Evolutionary conservation across 2,888 invertebrate species (phyloP).

Genomic region (Odontomyia ornata): DNA sequence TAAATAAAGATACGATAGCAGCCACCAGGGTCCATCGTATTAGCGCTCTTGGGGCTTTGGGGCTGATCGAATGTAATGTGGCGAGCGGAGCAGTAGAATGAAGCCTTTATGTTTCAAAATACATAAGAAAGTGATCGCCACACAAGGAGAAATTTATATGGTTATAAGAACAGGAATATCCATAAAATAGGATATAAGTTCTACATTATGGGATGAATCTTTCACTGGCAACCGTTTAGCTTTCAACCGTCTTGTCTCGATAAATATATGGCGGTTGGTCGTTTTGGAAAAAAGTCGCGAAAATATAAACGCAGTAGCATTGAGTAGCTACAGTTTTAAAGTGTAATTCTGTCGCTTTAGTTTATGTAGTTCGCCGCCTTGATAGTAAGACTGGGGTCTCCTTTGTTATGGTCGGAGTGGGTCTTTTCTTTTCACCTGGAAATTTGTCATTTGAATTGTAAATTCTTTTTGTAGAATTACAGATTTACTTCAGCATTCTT

Average conservation of each 20-base stretch:
- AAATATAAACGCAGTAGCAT: conserved; percentile 1
- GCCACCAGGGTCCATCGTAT: background rate
- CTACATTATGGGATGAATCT: conserved; percentile 51
- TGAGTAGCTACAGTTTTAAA: conserved; percentile 18
- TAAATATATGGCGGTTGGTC: background rate
- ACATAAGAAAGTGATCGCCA: conserved; percentile 41
- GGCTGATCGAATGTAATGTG: background rate
- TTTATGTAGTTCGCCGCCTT: conserved; percentile 41
- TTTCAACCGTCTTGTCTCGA: conserved; percentile 15
- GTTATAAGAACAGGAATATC: conserved; percentile 41
- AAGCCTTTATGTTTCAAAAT: conserved; percentile 3
- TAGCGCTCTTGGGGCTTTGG: background rate
- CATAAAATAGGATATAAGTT: conserved; percentile 53
- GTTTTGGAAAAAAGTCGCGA: conserved; percentile 2
- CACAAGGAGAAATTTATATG: conserved; percentile 40
- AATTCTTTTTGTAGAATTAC: no score
- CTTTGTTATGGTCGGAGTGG: no score
- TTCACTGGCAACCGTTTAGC: conserved; percentile 24
- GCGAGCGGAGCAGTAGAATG: background rate
- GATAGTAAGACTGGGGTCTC: background rate
- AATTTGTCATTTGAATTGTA: no score
- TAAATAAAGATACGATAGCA: conserved; percentile 35
- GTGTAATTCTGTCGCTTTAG: conserved; percentile 30
- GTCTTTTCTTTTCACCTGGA: no score
- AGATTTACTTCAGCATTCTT: no score